Base-by-base conservation (phyloP, 2,113 vertebrate genomes). In the Theropithecus gelada region DNA sequence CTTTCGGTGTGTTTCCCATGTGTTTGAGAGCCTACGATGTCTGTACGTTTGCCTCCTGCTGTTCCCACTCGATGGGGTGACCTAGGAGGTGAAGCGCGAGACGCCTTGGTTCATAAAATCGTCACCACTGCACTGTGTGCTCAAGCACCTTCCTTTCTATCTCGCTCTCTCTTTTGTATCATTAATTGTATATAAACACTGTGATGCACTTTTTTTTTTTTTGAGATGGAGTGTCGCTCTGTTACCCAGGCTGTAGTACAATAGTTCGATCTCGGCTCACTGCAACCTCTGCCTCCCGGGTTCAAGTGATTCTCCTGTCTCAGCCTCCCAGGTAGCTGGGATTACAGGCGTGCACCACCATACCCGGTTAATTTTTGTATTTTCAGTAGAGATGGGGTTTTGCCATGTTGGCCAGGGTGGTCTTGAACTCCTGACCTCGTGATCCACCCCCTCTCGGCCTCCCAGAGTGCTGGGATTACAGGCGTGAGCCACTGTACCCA, bases 1-100 rank as follows among this genome's bases (percentile, higher is more conserved):
- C 45, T 38, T 48, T 79, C 5, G 0, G 27, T 11, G 0, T 9
- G 2, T 40, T 18, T 48, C 25, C 1, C 45, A 0, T 1, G 20
- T 23, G 12, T 32, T 48, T 38, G 55, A 84, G 48, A 10, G 5
- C 61, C 32, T 2, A 0, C 17, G 2, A 1, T 1, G 0, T 13
- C 35, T 16, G 3, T 2, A 0, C 2, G 0, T 11, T 9, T 52
- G 8, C 8, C 70, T 27, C 70, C 84, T 5, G 5, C 45, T 68
- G 30, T 45, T 38, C 59, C 11, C 22, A 3, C 12, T 0, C 0
- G 14, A 13, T 8, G 1, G 10, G 0, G 1, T 17, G 2, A n/a
- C 72, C 80, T 16, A 3, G 22, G 9, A 38, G 82, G 45, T 9
- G 1, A 4, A 17, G 35, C 17, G 0, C 1, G 16, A n/a, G 64